Conservation (phyloP, 1,140 invertebrate genomes). For the Drosophila tsacasi region DNA sequence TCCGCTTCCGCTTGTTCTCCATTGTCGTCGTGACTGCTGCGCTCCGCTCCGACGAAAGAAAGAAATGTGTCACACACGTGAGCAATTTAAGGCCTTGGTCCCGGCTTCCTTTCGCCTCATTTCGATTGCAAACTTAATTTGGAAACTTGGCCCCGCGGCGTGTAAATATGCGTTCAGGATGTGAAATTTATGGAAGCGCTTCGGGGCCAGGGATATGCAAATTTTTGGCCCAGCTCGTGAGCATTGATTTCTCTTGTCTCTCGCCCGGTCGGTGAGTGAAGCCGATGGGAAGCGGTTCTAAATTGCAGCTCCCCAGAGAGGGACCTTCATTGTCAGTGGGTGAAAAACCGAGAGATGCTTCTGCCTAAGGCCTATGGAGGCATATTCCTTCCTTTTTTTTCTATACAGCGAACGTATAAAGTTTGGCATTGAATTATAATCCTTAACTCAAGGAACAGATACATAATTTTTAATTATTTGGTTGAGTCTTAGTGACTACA, state of each 20-base stretch:
- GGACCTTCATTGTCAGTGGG: slow-evolving; percentile 2
- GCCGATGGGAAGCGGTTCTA: slow-evolving; percentile 1
- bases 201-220: slow-evolving; percentile 41
- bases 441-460: too few species aligned
- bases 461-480: too few species aligned
- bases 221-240: slow-evolving; percentile 44
- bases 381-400: not conserved
- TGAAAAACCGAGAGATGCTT: not conserved
- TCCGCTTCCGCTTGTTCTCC: slow-evolving; percentile 64
- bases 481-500: not conserved
- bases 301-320: slow-evolving; percentile 10
- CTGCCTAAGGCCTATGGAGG: not conserved
- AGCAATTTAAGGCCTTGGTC: slow-evolving; percentile 71
- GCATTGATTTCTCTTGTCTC: slow-evolving; percentile 63
- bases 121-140: slow-evolving; percentile 82
- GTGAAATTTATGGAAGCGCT: slow-evolving; percentile 59
- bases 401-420: not conserved
- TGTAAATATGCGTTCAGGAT: slow-evolving; percentile 59
- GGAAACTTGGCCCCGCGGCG: slow-evolving; percentile 60
- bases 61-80: slow-evolving; percentile 83
- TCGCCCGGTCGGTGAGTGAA: slow-evolving; percentile 5
- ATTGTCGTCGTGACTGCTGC: slow-evolving; percentile 48
- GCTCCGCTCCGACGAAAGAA: slow-evolving; percentile 14
- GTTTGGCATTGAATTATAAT: not conserved
- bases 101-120: slow-evolving; percentile 51